phyloP scores from a whole-genome alignment of 2,888 invertebrate genomes.

The Chrysodeixis includens region DNA sequence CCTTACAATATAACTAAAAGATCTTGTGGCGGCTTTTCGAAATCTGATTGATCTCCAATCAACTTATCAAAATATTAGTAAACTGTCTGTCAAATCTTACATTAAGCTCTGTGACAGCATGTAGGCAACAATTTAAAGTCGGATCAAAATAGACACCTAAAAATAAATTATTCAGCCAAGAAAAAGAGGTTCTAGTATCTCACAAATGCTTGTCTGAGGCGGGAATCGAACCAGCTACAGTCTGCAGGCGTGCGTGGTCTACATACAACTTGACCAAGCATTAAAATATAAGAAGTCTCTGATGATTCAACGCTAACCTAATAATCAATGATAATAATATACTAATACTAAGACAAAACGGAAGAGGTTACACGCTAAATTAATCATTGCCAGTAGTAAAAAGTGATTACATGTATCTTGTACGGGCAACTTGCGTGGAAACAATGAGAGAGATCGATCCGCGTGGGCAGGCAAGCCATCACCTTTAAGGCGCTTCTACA shows the following conservation, averaged over 20 bases:
- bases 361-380: slow-evolving; percentile 48
- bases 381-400: slow-evolving; percentile 60
- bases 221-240: neutral
- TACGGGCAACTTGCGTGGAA: slow-evolving; percentile 52
- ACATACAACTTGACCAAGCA: neutral
- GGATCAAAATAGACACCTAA: no score
- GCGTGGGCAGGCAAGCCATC: slow-evolving; percentile 73
- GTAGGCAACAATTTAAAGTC: no score
- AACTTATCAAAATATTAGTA: no score
- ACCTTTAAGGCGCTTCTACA: slow-evolving; percentile 34
- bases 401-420: slow-evolving; percentile 59
- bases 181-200: neutral
- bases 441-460: slow-evolving; percentile 79
- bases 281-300: neutral
- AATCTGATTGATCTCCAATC: no score
- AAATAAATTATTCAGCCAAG: no score
- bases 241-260: neutral
- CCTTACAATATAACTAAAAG: no score
- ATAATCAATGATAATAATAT: neutral
- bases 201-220: neutral
- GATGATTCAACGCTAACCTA: neutral
- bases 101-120: no score
- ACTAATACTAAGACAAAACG: slow-evolving; percentile 22
- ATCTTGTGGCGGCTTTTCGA: no score
- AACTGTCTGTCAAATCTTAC: no score